Evolutionary conservation across 2,888 invertebrate species (phyloP), one percentile per base, ranked within the genome.

Genomic region (Orchesella flavescens): DNA sequence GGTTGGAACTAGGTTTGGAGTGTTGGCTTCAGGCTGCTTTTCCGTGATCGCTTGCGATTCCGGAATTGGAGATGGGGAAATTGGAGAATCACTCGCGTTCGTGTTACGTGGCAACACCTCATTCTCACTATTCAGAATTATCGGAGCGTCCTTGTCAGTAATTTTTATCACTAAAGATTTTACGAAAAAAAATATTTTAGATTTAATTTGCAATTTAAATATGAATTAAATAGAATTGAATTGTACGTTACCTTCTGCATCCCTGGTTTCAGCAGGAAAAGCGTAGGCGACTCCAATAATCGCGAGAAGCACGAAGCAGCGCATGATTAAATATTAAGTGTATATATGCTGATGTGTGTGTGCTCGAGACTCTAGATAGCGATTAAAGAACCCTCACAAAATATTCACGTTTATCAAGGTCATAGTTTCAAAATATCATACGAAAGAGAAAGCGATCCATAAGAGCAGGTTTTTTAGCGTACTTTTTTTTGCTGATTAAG

Each of bases 1-100:
- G 0, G 76, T 46, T 17, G 83, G 71, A 3, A 79, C 75, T 1
- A 84, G 57, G 10, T 57, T 43, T 3, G 84, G 84, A 19, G 77
- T 53, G 53, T 68, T 66, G 5, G 59, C 21, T 53, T 34, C 65
- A 3, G 73, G 53, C 1, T 53, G n/a, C 24, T 59, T 57, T 21
- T 79, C 72, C 1, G 78, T 69, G 2, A 68, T 61, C 12, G 74
- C 23, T 9, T 49, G 68, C 1, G 15, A 13, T 2, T 49, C 55
- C 2, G 66, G 78, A 0, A 65, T 17, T 65, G 85, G 78, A 12
- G 49, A 63, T 23, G 84, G 80, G 7, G 75, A 55, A 7, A 21
- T 9, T 77, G 68, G 23, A 55, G 57, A 7, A 3, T 57, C 3
- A 2, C 69, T 59, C 7, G 5, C 21, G 34, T 59, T 61, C 4